These are phyloP conservation scores for Esox masquinongy DNA, from an alignment of 2,797 vertebrate species.

Conservation along the genomic window DNA sequence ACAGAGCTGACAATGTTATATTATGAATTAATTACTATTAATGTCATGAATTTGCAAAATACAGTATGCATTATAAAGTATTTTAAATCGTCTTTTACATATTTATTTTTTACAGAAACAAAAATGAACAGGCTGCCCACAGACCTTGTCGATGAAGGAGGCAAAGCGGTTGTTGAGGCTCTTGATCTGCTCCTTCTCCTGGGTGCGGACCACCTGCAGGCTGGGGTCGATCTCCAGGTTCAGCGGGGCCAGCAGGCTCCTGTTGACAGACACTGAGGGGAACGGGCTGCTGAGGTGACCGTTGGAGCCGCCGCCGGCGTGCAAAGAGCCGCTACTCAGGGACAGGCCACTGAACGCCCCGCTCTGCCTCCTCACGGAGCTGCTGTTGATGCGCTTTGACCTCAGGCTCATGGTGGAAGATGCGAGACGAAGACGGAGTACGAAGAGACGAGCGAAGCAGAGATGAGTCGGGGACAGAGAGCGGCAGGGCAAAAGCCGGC, in stretches of 20 bases:
- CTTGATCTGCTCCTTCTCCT: slow-evolving; percentile 93
- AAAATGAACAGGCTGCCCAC: not conserved
- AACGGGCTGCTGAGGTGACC: slow-evolving; percentile 67
- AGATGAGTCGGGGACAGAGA: not conserved
- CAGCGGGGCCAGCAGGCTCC: slow-evolving; percentile 87
- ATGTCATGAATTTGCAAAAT: too few species aligned
- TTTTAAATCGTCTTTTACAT: too few species aligned
- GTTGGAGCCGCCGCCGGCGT: slow-evolving; percentile 28
- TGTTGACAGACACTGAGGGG: slow-evolving; percentile 84
- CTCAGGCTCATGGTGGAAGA: not conserved
- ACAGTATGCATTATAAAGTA: too few species aligned
- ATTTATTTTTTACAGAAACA: not conserved
- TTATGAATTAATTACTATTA: too few species aligned
- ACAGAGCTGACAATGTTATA: too few species aligned
- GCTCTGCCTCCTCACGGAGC: too few species aligned
- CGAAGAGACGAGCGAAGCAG: not conserved
- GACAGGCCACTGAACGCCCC: too few species aligned
- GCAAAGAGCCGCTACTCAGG: too few species aligned
- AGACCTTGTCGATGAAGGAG: slow-evolving; percentile 93
- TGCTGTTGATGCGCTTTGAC: slow-evolving; percentile 24
- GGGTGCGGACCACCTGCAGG: slow-evolving; percentile 83
- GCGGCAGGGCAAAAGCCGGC: not conserved
- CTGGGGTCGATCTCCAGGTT: slow-evolving; percentile 88
- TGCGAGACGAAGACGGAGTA: not conserved
- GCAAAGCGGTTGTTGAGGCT: slow-evolving; percentile 91